Base-by-base conservation (phyloP, 2,888 invertebrate genomes). In the Bombyx huttoni region DNA sequence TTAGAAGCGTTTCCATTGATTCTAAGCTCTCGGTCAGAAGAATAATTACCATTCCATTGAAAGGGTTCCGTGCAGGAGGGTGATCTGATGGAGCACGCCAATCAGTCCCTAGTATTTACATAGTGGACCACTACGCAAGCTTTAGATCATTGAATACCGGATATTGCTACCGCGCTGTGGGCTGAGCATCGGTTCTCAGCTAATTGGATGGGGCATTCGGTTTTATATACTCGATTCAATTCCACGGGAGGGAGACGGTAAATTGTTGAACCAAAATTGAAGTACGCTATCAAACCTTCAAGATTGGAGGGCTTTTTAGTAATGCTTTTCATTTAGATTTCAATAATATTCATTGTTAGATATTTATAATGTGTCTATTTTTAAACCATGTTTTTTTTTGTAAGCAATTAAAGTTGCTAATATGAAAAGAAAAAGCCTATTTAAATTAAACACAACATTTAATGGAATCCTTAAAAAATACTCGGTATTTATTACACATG, bases 91-190 rank as follows among this genome's bases (percentile, higher is more conserved):
- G 56, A 54, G 53, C 58, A 59, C 52, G 52, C 56, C 54, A 57
- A 57, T 59, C 58, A 57, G 52, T 51, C 54, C 53, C 49, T 49
- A 55, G 55, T 59, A 57, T 57, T 59, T 59, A 52, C 57, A 55
- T 57, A 55, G 57, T 52, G 51, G 52, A 53, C 59, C 57, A 57
- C 59, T 61, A 61, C 56, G 58, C 58, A 58, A 60, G 60, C 57
- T 62, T 65, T 67, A 64, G 66, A 63, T 67, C 64, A 62, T 66
- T 64, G 60, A 67, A 62, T 55, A 62, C 62, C 73, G 76, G 75
- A 75, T 76, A 74, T 75, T 72, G 71, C 69, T 60, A 62, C 60
- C 60, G 62, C 59, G 64, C 55, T 53, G 53, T 47, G 55, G 53
- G 58, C 54, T 64, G 63, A 63, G 60, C 58, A 57, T 60, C 60